Percentiles rank a stretch among this genome's conserved stretches.
These are phyloP conservation scores for Chrysogorgia sp. DNA, from an alignment of 92 coral and sea anemone species.

Conservation along the genomic window DNA sequence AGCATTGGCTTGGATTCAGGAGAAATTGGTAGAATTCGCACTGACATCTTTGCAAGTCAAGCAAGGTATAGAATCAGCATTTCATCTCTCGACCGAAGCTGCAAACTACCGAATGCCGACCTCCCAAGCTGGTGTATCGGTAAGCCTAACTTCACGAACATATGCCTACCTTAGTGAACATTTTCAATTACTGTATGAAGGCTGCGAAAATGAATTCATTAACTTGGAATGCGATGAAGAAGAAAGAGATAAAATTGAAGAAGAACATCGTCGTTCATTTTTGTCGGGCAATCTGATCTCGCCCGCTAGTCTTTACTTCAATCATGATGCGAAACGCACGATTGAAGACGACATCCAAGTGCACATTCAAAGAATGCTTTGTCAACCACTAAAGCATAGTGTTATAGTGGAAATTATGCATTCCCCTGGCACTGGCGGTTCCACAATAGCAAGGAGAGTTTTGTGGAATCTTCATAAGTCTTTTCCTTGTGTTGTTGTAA, in stretches of 20 bases:
- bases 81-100: constrained; percentile 28
- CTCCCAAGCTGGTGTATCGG: constrained; percentile 65
- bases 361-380: constrained; percentile 73
- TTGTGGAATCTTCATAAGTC: constrained; percentile 82
- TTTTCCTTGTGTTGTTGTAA: constrained; percentile 79
- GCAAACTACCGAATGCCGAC: constrained; percentile 71
- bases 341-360: constrained; percentile 66
- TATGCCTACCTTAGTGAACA: constrained; percentile 66
- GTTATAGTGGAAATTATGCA: constrained; percentile 75
- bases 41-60: constrained; percentile 61
- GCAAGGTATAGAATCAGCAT: constrained; percentile 59
- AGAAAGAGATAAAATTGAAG: constrained; percentile 48
- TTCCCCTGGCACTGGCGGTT: constrained; percentile 87
- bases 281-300: constrained; percentile 81
- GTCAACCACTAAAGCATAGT: constrained; percentile 61
- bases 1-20: neutral
- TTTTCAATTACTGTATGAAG: constrained; percentile 66
- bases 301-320: constrained; percentile 66
- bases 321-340: constrained; percentile 76
- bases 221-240: constrained; percentile 54
- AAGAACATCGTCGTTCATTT: constrained; percentile 71
- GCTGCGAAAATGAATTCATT: constrained; percentile 59
- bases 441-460: constrained; percentile 85
- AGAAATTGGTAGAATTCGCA: constrained; percentile 34
- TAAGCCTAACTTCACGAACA: constrained; percentile 57